phyloP scores from a whole-genome alignment of 2,888 invertebrate species.

The Cordilura impudica region DNA sequence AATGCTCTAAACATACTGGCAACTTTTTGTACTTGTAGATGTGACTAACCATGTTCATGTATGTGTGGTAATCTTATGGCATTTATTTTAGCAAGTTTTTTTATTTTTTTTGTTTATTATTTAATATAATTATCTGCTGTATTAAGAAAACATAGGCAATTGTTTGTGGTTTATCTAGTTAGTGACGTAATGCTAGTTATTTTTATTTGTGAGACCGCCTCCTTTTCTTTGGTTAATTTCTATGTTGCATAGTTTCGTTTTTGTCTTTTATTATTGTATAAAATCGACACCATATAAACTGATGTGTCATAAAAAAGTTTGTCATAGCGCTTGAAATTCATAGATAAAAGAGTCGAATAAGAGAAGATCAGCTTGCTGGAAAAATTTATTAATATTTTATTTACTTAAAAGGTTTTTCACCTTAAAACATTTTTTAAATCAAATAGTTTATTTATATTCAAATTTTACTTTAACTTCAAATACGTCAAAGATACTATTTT shows the following conservation, averaged over 20 bases:
- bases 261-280: background rate
- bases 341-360: too few species aligned
- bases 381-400: too few species aligned
- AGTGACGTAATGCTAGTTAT: constrained; percentile 45
- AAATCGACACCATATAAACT: too few species aligned
- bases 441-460: too few species aligned
- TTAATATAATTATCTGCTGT: constrained; percentile 25
- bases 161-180: constrained; percentile 50
- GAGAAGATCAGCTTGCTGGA: too few species aligned
- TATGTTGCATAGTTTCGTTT: background rate
- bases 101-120: background rate
- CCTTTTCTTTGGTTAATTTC: background rate
- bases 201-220: background rate
- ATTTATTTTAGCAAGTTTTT: background rate
- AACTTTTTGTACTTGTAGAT: background rate
- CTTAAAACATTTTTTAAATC: too few species aligned
- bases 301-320: too few species aligned
- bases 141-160: background rate
- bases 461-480: too few species aligned
- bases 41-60: background rate
- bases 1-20: background rate
- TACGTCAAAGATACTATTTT: too few species aligned
- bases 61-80: background rate
- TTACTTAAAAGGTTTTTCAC: too few species aligned
- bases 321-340: too few species aligned